These are phyloP conservation scores for Nothoprocta pentlandii DNA, from an alignment of 2,113 vertebrate genomes.

Conservation along the genomic window DNA sequence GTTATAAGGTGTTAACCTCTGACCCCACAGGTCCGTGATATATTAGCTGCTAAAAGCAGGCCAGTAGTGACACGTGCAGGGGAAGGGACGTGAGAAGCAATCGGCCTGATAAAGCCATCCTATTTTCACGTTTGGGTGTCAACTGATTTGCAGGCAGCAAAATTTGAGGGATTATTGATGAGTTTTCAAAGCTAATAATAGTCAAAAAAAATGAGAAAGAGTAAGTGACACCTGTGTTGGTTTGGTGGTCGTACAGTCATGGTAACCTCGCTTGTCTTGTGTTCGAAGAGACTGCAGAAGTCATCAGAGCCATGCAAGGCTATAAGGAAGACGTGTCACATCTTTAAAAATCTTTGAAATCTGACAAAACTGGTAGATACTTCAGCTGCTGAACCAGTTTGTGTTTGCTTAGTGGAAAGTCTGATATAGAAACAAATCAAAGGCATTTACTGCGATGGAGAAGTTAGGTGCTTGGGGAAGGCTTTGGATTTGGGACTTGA, in stretches of 20 bases:
- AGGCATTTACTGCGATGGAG: background rate
- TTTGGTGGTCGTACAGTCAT: background rate
- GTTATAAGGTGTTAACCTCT: background rate
- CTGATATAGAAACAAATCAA: background rate
- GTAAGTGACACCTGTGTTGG: background rate
- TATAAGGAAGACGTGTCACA: no score
- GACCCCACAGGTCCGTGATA: background rate
- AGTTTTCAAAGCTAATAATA: background rate
- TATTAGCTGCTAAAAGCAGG: background rate
- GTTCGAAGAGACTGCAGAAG: background rate
- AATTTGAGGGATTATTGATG: background rate
- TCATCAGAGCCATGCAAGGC: no score
- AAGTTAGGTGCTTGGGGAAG: background rate
- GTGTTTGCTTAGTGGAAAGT: rapidly evolving
- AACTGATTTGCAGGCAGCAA: background rate
- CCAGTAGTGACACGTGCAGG: background rate
- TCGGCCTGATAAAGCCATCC: rapidly evolving
- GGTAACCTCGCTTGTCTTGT: background rate
- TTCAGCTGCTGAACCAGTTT: background rate
- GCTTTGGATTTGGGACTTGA: background rate
- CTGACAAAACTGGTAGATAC: background rate
- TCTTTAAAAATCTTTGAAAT: background rate
- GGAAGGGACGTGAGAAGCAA: background rate
- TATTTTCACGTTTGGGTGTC: background rate
- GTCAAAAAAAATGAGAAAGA: background rate